Evolutionary conservation across 2,888 invertebrate genomes (phyloP).

Genomic region (Oscheius sp.): DNA sequence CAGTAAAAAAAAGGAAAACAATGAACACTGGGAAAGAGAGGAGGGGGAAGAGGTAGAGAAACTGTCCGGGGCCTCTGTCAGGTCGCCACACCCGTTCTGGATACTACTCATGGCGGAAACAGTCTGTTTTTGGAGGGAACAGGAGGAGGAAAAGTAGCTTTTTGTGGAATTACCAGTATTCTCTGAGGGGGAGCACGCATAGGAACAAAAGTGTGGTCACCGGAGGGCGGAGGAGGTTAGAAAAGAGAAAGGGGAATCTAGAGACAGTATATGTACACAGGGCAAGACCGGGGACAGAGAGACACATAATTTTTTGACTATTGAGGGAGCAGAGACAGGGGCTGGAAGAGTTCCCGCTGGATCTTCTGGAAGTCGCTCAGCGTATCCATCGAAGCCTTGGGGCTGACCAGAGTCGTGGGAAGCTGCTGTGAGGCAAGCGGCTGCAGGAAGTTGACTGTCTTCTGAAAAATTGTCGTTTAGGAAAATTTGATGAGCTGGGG

Average conservation of each 20-base stretch:
- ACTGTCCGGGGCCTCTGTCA: no score
- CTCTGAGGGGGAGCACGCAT: no score
- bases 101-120: no score
- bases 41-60: neutral
- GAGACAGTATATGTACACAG: neutral
- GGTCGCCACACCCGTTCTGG: no score
- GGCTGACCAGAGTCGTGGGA: neutral
- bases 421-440: neutral
- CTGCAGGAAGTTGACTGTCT: neutral
- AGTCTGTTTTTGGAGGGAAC: no score
- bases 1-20: neutral
- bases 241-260: neutral
- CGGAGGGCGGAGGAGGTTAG: neutral
- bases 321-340: neutral
- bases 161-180: no score
- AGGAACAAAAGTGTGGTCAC: no score
- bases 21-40: neutral
- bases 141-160: no score
- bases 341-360: neutral
- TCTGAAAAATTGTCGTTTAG: neutral
- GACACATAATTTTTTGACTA: neutral
- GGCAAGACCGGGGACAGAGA: conserved; percentile 1
- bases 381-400: neutral
- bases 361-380: neutral
- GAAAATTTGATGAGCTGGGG: no score